Evolutionary conservation across 1,140 invertebrate genomes (phyloP).

Genomic region (Bemisia tabaci): DNA sequence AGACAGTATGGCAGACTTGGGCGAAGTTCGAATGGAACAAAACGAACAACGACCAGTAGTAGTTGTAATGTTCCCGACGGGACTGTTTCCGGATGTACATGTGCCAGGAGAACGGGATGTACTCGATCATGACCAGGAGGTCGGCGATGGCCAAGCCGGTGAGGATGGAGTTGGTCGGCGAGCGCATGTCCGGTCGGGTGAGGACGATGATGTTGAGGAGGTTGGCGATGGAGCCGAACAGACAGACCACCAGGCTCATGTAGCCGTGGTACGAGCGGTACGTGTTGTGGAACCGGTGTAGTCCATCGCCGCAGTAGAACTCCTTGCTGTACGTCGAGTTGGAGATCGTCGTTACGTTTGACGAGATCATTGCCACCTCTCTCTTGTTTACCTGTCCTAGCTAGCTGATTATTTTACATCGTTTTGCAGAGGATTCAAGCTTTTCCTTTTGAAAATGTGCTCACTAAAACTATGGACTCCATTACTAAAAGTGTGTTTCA

Average conservation of each 20-base stretch:
- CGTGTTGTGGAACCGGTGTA: slow-evolving; percentile 31
- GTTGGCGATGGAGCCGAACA: slow-evolving; percentile 85
- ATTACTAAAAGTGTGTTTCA: too few species aligned
- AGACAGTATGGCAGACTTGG: slow-evolving; percentile 79
- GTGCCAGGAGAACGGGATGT: slow-evolving; percentile 77
- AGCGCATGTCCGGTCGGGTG: slow-evolving; percentile 74
- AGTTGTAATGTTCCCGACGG: slow-evolving; percentile 44
- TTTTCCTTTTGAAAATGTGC: too few species aligned
- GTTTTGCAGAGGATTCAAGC: too few species aligned
- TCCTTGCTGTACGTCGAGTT: slow-evolving; percentile 12
- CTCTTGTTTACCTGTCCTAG: too few species aligned
- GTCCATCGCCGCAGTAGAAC: slow-evolving; percentile 31
- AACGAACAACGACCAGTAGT: slow-evolving; percentile 65
- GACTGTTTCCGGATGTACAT: slow-evolving; percentile 48
- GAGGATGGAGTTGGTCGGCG: slow-evolving; percentile 79
- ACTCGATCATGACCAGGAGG: slow-evolving; percentile 83
- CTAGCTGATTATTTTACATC: too few species aligned
- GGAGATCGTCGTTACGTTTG: background rate
- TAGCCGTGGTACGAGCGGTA: slow-evolving; percentile 51
- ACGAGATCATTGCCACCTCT: background rate
- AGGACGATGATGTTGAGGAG: slow-evolving; percentile 88
- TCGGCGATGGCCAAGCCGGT: slow-evolving; percentile 86
- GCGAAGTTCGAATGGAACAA: slow-evolving; percentile 71
- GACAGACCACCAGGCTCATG: slow-evolving; percentile 63
- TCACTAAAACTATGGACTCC: too few species aligned